Percentiles rank a stretch among this genome's conserved stretches.
Conservation (phyloP, 2,888 invertebrate species). For the Strigamia transsilvanica region DNA sequence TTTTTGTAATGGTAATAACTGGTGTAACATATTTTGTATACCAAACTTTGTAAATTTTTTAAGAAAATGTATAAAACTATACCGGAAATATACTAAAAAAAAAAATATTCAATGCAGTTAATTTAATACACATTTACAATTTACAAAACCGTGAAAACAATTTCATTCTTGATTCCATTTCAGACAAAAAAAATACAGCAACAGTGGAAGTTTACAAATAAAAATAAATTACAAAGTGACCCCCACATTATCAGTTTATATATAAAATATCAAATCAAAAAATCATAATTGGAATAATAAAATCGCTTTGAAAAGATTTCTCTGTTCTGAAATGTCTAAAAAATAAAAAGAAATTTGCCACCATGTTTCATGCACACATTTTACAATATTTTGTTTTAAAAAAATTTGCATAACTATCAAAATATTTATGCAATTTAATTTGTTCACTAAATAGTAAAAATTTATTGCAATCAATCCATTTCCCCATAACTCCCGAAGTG, state of each 20-base stretch:
- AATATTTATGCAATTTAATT: neutral
- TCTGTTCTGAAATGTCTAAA: neutral
- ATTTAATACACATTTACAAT: slow-evolving; percentile 8
- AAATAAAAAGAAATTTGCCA: neutral
- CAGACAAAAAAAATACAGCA: too few species aligned
- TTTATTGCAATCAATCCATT: too few species aligned
- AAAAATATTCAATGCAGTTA: neutral
- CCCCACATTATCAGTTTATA: too few species aligned
- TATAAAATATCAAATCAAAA: neutral
- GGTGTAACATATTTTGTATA: slow-evolving; percentile 8
- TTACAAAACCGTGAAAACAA: neutral
- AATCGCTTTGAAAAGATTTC: neutral
- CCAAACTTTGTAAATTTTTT: neutral
- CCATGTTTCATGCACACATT: neutral
- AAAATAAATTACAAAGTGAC: too few species aligned
- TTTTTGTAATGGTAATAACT: neutral
- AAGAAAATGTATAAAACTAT: neutral
- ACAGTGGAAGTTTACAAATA: too few species aligned
- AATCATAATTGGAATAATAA: neutral
- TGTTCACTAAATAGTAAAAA: neutral
- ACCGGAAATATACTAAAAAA: neutral
- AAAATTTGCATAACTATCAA: neutral
- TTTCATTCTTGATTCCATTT: neutral
- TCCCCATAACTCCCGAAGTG: too few species aligned
- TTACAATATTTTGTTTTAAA: neutral